Evolutionary conservation across 2,113 vertebrate genomes (phyloP).

Genomic region (Canis aureus): DNA sequence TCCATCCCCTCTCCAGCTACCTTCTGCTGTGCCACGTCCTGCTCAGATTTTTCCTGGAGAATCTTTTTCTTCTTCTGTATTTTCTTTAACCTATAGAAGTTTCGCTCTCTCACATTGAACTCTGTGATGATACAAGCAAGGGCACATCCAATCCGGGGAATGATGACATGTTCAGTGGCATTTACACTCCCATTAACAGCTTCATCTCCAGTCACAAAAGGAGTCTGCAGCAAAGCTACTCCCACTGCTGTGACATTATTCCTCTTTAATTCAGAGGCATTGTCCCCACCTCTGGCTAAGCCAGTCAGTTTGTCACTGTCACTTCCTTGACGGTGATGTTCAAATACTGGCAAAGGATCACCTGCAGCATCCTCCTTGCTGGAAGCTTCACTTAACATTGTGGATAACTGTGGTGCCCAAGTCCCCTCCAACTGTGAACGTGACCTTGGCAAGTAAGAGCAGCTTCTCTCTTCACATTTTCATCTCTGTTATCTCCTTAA

Average conservation of each 20-base stretch:
- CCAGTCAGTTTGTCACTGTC: constrained; percentile 97
- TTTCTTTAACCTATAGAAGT: constrained; percentile 93
- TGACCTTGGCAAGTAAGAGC: neutral
- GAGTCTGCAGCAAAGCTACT: constrained; percentile 92
- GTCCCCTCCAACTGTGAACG: neutral
- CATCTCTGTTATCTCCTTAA: constrained; percentile 96
- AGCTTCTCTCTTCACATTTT: neutral
- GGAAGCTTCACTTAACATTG: constrained; percentile 94
- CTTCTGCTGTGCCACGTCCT: constrained; percentile 89
- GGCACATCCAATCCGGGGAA: constrained; percentile 93
- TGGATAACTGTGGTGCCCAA: constrained; percentile 95
- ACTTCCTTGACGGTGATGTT: constrained; percentile 95
- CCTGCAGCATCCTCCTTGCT: constrained; percentile 96
- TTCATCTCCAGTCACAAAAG: constrained; percentile 95
- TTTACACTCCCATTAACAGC: constrained; percentile 96
- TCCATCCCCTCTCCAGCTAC: constrained; percentile 89
- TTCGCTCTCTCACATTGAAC: constrained; percentile 87
- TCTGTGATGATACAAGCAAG: constrained; percentile 96
- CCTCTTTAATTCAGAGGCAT: constrained; percentile 95
- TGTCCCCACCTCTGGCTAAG: constrained; percentile 94
- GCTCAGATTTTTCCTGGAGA: constrained; percentile 92
- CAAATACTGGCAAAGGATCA: constrained; percentile 95
- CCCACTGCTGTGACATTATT: constrained; percentile 96
- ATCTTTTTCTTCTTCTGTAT: constrained; percentile 99
- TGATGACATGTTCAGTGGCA: constrained; percentile 96